Percentiles rank a stretch among this genome's conserved stretches.
phyloP scores from a whole-genome alignment of 1,140 invertebrate genomes.

The Adelges cooleyi region DNA sequence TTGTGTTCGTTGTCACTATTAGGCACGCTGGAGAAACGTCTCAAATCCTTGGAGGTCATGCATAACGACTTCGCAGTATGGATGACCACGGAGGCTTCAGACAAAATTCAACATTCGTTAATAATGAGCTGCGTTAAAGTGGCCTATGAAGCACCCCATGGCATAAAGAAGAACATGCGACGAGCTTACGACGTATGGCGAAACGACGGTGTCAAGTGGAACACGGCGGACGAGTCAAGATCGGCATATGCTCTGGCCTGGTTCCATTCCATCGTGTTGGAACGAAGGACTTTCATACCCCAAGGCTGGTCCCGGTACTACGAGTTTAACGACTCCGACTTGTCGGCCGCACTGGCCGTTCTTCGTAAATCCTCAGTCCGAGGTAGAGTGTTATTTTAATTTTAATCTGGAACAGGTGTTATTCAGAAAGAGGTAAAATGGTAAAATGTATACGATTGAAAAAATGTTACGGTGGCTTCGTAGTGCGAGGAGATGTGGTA shows the following conservation, averaged over 20 bases:
- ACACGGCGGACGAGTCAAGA: constrained; percentile 37
- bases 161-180: constrained; percentile 51
- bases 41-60: constrained; percentile 46
- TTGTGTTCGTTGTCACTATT: constrained; percentile 65
- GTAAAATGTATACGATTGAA: no score
- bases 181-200: constrained; percentile 48
- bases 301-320: constrained; percentile 82
- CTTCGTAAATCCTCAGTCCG: constrained; percentile 47
- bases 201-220: constrained; percentile 33
- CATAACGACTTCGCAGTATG: constrained; percentile 58
- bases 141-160: constrained; percentile 71
- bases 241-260: constrained; percentile 61
- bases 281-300: constrained; percentile 73
- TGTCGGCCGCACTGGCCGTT: constrained; percentile 63
- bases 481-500: no score
- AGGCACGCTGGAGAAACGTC: constrained; percentile 57
- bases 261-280: constrained; percentile 78
- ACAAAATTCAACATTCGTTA: constrained; percentile 51
- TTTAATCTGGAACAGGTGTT: no score
- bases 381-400: constrained; percentile 34
- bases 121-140: constrained; percentile 64
- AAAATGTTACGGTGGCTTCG: no score
- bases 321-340: constrained; percentile 76
- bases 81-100: constrained; percentile 60
- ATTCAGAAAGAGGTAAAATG: no score